phyloP scores from a whole-genome alignment of 2,888 invertebrate species.

The Marasmarcha lunaedactyla region DNA sequence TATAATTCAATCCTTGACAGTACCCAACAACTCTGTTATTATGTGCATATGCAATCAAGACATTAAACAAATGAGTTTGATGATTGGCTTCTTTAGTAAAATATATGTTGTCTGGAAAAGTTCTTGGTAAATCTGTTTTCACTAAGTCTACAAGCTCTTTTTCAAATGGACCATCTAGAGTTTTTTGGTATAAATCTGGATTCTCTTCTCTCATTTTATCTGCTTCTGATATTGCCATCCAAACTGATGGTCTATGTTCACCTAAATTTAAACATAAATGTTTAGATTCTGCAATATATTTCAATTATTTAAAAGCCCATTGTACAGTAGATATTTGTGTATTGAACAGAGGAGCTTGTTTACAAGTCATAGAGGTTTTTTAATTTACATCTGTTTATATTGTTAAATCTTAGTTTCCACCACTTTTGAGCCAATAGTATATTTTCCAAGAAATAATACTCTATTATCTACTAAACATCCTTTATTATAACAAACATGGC shows the following conservation, averaged over 20 bases:
- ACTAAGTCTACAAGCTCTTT: slow-evolving; percentile 83
- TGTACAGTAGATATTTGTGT: not conserved
- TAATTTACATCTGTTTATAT: too few relatives aligned
- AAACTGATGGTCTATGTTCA: slow-evolving; percentile 77
- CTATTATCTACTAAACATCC: too few relatives aligned
- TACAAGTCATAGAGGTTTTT: too few relatives aligned
- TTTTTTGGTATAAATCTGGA: slow-evolving; percentile 75
- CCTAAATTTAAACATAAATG: slow-evolving; percentile 28
- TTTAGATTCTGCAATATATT: too few relatives aligned
- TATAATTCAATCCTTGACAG: slow-evolving; percentile 95
- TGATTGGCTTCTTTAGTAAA: slow-evolving; percentile 83
- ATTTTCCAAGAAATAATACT: too few relatives aligned
- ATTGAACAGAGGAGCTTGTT: too few relatives aligned
- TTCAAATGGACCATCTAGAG: slow-evolving; percentile 78
- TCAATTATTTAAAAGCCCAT: slow-evolving; percentile 20
- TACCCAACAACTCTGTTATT: slow-evolving; percentile 90
- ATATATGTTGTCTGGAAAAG: slow-evolving; percentile 95
- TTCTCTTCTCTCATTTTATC: slow-evolving; percentile 73
- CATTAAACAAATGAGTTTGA: slow-evolving; percentile 83
- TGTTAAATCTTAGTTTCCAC: too few relatives aligned
- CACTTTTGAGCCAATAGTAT: too few relatives aligned
- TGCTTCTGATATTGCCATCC: slow-evolving; percentile 90
- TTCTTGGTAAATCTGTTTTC: slow-evolving; percentile 89
- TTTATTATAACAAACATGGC: too few relatives aligned
- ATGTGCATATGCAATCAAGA: slow-evolving; percentile 89